A percentile compares a stretch with the other conserved stretches of the same genome.
Evolutionary conservation across 2,888 invertebrate species (phyloP).

Genomic region (Synanthedon tipuliformis): DNA sequence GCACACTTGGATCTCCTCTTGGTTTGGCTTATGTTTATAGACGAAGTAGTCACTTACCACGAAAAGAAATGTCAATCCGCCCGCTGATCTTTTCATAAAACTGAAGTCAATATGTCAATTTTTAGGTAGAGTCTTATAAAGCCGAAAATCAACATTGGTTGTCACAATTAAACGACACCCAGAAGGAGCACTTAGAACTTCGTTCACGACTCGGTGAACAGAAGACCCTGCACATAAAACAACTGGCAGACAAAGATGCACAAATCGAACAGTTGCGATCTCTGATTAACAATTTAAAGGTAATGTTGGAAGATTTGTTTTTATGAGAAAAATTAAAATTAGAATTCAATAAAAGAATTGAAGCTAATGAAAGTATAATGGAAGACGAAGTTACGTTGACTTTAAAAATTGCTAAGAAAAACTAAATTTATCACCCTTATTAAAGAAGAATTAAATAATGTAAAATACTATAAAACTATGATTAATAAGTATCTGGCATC

Average conservation of each 20-base stretch:
- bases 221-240: constrained; percentile 43
- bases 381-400: background rate
- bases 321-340: background rate
- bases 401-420: too few relatives aligned
- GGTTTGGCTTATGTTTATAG: too few relatives aligned
- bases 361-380: too few relatives aligned
- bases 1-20: too few relatives aligned
- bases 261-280: constrained; percentile 59
- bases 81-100: background rate
- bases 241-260: constrained; percentile 50
- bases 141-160: constrained; percentile 74
- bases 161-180: constrained; percentile 63
- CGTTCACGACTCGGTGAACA: constrained; percentile 60
- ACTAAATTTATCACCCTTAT: too few relatives aligned
- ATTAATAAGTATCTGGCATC: too few relatives aligned
- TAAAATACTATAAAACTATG: too few relatives aligned
- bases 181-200: constrained; percentile 62
- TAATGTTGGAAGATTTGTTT: constrained; percentile 9
- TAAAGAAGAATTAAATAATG: too few relatives aligned
- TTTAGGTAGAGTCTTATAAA: constrained; percentile 71
- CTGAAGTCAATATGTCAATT: background rate
- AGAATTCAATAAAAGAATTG: too few relatives aligned
- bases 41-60: background rate
- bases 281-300: constrained; percentile 47
- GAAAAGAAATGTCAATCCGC: background rate